Percentiles rank a stretch among this genome's conserved stretches.
These are phyloP conservation scores for Phenacoccus solenopsis DNA, from an alignment of 1,140 invertebrate genomes.

Conservation along the genomic window DNA sequence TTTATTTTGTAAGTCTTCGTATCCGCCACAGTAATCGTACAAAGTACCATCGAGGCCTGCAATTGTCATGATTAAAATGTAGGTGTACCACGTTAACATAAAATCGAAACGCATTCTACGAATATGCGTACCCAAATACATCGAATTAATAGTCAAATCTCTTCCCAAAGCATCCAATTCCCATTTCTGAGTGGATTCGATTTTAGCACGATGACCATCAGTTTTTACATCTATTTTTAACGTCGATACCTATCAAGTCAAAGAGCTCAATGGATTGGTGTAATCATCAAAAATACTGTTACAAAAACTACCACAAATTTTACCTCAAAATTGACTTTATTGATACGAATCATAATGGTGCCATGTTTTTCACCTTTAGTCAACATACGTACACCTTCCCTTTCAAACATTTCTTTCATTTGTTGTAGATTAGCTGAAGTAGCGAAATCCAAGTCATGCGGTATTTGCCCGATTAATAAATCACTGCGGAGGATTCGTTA, in stretches of 20 bases:
- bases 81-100: no score
- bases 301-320: no score
- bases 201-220: conserved; percentile 90
- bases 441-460: conserved; percentile 94
- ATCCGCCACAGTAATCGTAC: conserved; percentile 95
- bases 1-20: conserved; percentile 70
- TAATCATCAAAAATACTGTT: no score
- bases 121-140: conserved; percentile 80
- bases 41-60: conserved; percentile 61
- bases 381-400: conserved; percentile 79
- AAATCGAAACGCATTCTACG: background rate
- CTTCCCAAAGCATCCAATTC: conserved; percentile 84
- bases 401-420: conserved; percentile 90
- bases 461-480: conserved; percentile 67
- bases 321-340: conserved; percentile 44
- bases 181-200: conserved; percentile 92
- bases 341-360: conserved; percentile 89
- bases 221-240: conserved; percentile 83
- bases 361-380: conserved; percentile 91
- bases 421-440: conserved; percentile 89
- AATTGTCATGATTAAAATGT: no score
- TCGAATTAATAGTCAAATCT: conserved; percentile 97
- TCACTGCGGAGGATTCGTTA: conserved; percentile 65
- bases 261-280: conserved; percentile 18
- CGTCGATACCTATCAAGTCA: conserved; percentile 64